These are phyloP conservation scores for Chirona hameri DNA, from an alignment of 2,888 invertebrate species.

Conservation along the genomic window DNA sequence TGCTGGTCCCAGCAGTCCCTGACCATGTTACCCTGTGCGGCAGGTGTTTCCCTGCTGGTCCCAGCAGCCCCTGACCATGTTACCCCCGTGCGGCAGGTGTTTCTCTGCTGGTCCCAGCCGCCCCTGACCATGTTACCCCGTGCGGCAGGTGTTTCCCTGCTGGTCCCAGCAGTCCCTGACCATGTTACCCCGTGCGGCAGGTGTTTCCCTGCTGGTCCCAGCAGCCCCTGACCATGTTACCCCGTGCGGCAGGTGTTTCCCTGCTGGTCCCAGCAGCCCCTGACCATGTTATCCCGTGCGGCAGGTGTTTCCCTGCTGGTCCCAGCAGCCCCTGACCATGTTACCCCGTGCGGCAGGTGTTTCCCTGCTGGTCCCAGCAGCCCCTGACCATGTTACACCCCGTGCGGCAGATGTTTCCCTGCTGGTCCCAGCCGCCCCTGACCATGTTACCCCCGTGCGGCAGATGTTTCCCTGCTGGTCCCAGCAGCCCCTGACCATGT, in stretches of 20 bases:
- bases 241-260: background rate
- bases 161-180: conserved; percentile 33
- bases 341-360: too few relatives aligned
- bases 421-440: conserved; percentile 34
- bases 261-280: conserved; percentile 32
- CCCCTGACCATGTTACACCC: conserved; percentile 35
- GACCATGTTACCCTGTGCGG: background rate
- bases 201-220: too few relatives aligned
- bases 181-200: too few relatives aligned
- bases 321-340: too few relatives aligned
- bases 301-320: too few relatives aligned
- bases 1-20: conserved; percentile 30
- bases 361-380: too few relatives aligned
- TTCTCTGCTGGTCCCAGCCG: too few relatives aligned
- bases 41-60: background rate
- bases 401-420: background rate
- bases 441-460: too few relatives aligned
- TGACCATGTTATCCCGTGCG: too few relatives aligned
- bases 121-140: background rate
- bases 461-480: too few relatives aligned
- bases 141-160: background rate
- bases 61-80: conserved; percentile 41
- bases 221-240: background rate
- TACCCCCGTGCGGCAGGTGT: conserved; percentile 55
- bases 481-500: too few relatives aligned